Conservation (phyloP, 2,797 vertebrate genomes). For the Sternotherus odoratus region DNA sequence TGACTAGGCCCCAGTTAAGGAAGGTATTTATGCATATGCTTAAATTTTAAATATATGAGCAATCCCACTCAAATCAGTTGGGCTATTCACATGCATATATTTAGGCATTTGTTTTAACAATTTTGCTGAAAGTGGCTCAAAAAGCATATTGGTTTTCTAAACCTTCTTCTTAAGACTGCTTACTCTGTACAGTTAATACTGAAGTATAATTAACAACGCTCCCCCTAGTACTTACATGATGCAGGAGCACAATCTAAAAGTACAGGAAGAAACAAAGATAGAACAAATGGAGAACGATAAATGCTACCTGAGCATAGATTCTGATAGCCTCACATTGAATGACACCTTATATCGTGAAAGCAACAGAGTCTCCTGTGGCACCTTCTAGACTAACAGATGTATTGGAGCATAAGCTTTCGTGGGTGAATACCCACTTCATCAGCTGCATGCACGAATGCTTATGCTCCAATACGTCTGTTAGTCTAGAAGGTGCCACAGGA, state of each 20-base stretch:
- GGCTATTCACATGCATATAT: neutral
- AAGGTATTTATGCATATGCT: conserved; percentile 9
- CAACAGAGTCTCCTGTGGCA: too few species aligned
- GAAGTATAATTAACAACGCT: conserved; percentile 46
- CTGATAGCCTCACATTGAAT: neutral
- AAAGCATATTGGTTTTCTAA: neutral
- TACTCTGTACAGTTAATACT: conserved; percentile 32
- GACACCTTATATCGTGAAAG: neutral
- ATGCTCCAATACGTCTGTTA: too few species aligned
- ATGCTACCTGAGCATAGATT: neutral
- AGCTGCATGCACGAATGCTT: too few species aligned
- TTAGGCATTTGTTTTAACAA: neutral
- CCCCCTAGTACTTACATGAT: conserved; percentile 18
- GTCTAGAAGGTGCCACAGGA: too few species aligned
- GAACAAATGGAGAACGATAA: conserved; percentile 42
- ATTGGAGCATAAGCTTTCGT: too few species aligned
- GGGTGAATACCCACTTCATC: too few species aligned
- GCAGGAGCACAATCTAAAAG: conserved; percentile 65
- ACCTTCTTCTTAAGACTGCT: neutral
- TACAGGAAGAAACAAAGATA: conserved; percentile 39
- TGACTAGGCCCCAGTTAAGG: neutral
- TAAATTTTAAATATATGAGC: neutral
- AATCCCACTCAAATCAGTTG: neutral
- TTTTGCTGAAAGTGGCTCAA: conserved; percentile 25
- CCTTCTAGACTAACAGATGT: too few species aligned